Percentiles rank a stretch among this genome's conserved stretches.
Conservation (phyloP, 2,888 invertebrate genomes). For the Eucriotettix oculatus region DNA sequence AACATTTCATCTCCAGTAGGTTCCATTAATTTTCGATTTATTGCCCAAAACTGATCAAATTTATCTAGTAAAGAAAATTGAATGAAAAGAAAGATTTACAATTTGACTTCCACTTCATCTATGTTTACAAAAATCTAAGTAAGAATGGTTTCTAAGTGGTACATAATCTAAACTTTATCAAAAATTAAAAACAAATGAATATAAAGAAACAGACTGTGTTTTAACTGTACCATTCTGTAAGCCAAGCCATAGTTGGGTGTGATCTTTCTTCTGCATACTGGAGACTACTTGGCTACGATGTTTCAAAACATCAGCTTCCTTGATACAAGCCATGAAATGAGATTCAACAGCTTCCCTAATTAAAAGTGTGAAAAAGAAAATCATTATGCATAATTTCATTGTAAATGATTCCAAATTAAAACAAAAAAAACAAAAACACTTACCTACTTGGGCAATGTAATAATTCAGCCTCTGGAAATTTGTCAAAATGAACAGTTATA, state of each 20-base stretch:
- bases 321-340: constrained; percentile 86
- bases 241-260: constrained; percentile 90
- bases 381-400: not conserved
- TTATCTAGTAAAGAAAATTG: constrained; percentile 47
- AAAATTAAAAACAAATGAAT: too few species aligned
- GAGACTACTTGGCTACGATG: constrained; percentile 81
- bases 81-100: too few species aligned
- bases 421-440: constrained; percentile 14
- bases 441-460: constrained; percentile 75
- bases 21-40: constrained; percentile 92
- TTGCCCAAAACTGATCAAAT: constrained; percentile 98
- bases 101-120: too few species aligned
- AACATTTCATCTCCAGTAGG: constrained; percentile 63
- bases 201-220: too few species aligned
- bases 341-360: constrained; percentile 77
- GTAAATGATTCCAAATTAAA: not conserved
- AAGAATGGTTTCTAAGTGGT: too few species aligned
- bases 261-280: constrained; percentile 90
- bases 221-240: constrained; percentile 63
- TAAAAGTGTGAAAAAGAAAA: constrained; percentile 1
- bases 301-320: constrained; percentile 97
- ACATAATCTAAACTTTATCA: too few species aligned
- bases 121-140: too few species aligned
- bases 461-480: constrained; percentile 82
- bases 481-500: constrained; percentile 84